Conservation (phyloP, 1,140 invertebrate species). For the Meloidogyne floridensis region DNA sequence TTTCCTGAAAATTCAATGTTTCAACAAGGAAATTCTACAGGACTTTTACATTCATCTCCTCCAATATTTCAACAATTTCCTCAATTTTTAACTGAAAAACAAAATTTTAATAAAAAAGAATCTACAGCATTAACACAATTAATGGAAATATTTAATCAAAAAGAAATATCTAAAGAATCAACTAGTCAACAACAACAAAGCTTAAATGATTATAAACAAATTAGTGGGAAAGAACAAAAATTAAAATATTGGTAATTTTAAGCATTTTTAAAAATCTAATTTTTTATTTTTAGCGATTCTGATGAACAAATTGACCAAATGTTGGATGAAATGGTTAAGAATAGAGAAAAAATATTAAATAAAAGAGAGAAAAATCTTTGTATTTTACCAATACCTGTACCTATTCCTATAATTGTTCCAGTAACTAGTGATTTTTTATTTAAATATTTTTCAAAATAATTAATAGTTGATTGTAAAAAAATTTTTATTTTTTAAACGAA, state of each 20-base stretch:
- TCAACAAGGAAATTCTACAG: not conserved
- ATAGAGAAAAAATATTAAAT: not conserved
- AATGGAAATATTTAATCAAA: not conserved
- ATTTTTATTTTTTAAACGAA: too few species aligned
- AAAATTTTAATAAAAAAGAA: not conserved
- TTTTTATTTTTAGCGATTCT: not conserved
- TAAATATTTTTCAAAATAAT: slow-evolving; percentile 1
- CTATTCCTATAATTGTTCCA: slow-evolving; percentile 14
- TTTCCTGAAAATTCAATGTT: not conserved
- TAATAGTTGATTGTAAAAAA: too few species aligned
- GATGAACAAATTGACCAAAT: slow-evolving; percentile 19
- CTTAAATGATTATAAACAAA: not conserved
- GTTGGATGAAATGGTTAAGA: slow-evolving; percentile 6
- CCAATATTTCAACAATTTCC: not conserved
- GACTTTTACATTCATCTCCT: not conserved
- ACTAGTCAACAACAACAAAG: not conserved
- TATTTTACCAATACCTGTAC: slow-evolving; percentile 13
- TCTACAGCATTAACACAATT: not conserved
- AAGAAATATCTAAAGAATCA: not conserved
- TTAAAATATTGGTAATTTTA: not conserved
- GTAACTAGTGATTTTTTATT: slow-evolving; percentile 22
- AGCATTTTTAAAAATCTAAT: not conserved
- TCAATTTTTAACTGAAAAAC: not conserved
- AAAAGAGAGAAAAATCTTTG: not conserved
- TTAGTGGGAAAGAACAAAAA: not conserved